Evolutionary conservation across 1,140 invertebrate species (phyloP).

Genomic region (Centruroides vittatus): DNA sequence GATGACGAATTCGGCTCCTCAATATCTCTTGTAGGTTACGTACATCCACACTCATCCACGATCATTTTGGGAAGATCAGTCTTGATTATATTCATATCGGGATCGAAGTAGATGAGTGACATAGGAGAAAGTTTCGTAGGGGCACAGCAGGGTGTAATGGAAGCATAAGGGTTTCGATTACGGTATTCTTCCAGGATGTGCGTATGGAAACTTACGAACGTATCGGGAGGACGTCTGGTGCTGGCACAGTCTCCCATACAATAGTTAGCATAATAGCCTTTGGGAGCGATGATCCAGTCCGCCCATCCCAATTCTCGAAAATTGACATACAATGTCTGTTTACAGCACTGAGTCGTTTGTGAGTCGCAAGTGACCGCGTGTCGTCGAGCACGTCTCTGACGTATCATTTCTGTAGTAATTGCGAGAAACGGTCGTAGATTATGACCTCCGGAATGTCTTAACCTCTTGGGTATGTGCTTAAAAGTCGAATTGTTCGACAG

Average conservation of each 20-base stretch:
- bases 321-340: slow-evolving; percentile 76
- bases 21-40: slow-evolving; percentile 31
- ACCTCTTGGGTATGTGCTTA: background rate
- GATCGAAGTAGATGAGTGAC: slow-evolving; percentile 85
- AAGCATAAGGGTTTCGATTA: slow-evolving; percentile 46
- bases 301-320: slow-evolving; percentile 85
- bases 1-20: too few relatives aligned
- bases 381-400: slow-evolving; percentile 47
- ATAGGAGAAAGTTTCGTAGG: slow-evolving; percentile 81
- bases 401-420: slow-evolving; percentile 51
- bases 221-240: slow-evolving; percentile 56
- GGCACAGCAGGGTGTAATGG: slow-evolving; percentile 81
- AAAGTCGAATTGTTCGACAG: slow-evolving; percentile 1
- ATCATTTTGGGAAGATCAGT: slow-evolving; percentile 90
- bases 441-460: too few relatives aligned
- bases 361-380: slow-evolving; percentile 65
- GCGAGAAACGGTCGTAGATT: slow-evolving; percentile 58
- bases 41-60: slow-evolving; percentile 89
- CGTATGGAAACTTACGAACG: slow-evolving; percentile 68
- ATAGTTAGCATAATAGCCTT: slow-evolving; percentile 80
- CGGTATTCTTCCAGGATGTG: slow-evolving; percentile 79
- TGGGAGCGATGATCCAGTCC: slow-evolving; percentile 84
- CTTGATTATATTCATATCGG: slow-evolving; percentile 79
- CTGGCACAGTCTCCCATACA: slow-evolving; percentile 73
- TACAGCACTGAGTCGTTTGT: slow-evolving; percentile 66